Evolutionary conservation across 1,140 invertebrate genomes (phyloP).

Genomic region (Homarus americanus): DNA sequence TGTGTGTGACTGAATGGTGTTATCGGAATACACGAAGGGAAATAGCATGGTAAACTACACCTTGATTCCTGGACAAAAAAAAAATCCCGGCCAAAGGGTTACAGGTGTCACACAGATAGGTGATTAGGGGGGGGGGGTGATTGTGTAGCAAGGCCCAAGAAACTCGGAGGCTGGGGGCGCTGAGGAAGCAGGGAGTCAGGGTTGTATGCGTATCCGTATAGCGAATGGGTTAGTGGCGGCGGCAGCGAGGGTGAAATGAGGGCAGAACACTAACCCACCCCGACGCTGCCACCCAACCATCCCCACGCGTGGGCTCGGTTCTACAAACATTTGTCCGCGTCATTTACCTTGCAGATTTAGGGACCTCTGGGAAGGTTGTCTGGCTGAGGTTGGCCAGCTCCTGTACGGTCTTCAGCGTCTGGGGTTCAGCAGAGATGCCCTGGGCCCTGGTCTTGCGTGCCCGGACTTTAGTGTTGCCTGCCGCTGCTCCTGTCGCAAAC

Average conservation of each 20-base stretch:
- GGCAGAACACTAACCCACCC: not conserved
- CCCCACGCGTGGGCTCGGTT: too few relatives aligned
- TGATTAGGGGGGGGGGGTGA: too few relatives aligned
- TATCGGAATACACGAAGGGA: too few relatives aligned
- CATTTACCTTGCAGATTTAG: constrained; percentile 89
- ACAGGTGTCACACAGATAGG: too few relatives aligned
- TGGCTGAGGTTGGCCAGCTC: constrained; percentile 83
- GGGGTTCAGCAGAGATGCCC: constrained; percentile 96
- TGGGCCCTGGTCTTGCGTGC: constrained; percentile 89
- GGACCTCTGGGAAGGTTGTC: constrained; percentile 86
- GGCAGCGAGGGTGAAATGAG: not conserved
- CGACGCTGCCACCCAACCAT: not conserved
- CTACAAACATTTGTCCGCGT: not conserved
- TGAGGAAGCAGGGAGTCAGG: too few relatives aligned
- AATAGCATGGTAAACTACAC: too few relatives aligned
- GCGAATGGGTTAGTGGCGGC: not conserved
- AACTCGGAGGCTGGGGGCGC: too few relatives aligned
- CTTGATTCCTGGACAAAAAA: too few relatives aligned
- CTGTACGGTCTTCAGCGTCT: constrained; percentile 86
- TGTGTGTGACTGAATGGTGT: too few relatives aligned
- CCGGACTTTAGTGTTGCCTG: constrained; percentile 75
- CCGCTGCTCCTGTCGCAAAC: constrained; percentile 78
- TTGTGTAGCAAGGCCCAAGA: too few relatives aligned
- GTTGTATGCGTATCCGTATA: too few relatives aligned
- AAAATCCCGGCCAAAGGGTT: too few relatives aligned